Evolutionary conservation across 2,113 vertebrate genomes (phyloP).

Genomic region (Elaphurus davidianus): DNA sequence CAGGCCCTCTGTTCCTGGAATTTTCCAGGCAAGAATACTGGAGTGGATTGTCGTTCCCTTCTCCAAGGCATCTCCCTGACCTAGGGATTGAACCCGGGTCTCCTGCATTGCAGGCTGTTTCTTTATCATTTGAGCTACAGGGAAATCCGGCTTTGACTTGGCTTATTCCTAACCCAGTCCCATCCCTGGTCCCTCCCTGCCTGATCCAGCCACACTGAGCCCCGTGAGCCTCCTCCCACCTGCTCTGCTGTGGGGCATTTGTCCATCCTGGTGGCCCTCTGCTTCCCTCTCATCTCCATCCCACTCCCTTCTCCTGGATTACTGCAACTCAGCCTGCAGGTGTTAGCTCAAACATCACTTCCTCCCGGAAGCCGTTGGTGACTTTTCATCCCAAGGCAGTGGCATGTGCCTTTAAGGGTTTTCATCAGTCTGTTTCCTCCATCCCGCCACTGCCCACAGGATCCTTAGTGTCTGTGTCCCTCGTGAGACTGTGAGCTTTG

Average conservation of each 20-base stretch:
- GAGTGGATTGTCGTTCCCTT: neutral
- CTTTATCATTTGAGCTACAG: neutral
- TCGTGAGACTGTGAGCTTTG: neutral
- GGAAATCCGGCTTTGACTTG: neutral
- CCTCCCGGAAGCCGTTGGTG: neutral
- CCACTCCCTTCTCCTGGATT: neutral
- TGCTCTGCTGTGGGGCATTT: too few relatives aligned
- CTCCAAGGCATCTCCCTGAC: neutral
- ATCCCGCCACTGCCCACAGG: too few relatives aligned
- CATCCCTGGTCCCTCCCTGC: neutral
- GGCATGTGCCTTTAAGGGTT: too few relatives aligned
- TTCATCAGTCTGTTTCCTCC: neutral
- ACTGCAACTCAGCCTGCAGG: neutral
- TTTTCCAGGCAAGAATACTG: neutral
- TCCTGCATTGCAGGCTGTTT: neutral
- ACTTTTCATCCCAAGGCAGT: neutral
- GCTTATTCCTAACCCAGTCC: neutral
- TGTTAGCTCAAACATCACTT: neutral
- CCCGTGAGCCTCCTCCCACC: neutral
- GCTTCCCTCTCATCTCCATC: neutral
- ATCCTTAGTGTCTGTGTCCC: fast-evolving
- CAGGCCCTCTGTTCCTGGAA: neutral
- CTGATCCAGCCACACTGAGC: neutral
- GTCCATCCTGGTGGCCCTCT: neutral
- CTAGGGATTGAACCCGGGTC: fast-evolving